Base-by-base conservation (phyloP, 1,140 invertebrate genomes). In the Zaprionus ornatus region DNA sequence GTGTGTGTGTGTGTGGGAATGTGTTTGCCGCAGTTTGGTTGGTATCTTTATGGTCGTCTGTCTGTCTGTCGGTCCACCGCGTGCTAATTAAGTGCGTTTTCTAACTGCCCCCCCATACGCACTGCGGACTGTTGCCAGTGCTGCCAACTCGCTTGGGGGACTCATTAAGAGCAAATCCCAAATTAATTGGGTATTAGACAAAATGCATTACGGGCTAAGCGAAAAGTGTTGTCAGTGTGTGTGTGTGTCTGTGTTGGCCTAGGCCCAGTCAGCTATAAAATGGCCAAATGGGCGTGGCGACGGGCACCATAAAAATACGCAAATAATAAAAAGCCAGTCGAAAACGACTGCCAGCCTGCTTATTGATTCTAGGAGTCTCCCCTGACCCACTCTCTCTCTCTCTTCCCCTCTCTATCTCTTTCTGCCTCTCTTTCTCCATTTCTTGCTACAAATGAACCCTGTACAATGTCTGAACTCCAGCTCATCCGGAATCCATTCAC, bases 131-230 rank as follows among this genome's bases (percentile, higher is more conserved):
- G 17, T 23, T 23, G 29, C 19, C 62, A 23, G 64, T 6, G 64
- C 52, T 68, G 56, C 55, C 72, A 69, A 65, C 60, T 71, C 73
- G 68, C 74, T 60, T 45, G 54, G 54, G 73, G 67, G 73, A 61
- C 62, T 73, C 74, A 76, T 76, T 76, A 76, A 76, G 27, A 32
- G 62, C 60, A 88, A 87, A 87, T 88, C 84, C 85, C 68, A 84
- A 87, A 87, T 87, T 88, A 87, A 87, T 87, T 87, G 80, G 84
- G 84, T 90, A 87, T 87, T 87, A 87, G 70, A 80, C 73, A 72
- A 70, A 77, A 72, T 77, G 74, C 69, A 77, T 77, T 77, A 77
- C 61, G 25, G 32, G 48, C 62, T 50, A 63, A 71, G 60, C 54
- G 55, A 72, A 61, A 65, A 61, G 61, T 67, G 62, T 62, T 76